Conservation (phyloP, 2,888 invertebrate genomes). For the Cremastinae sp. region DNA sequence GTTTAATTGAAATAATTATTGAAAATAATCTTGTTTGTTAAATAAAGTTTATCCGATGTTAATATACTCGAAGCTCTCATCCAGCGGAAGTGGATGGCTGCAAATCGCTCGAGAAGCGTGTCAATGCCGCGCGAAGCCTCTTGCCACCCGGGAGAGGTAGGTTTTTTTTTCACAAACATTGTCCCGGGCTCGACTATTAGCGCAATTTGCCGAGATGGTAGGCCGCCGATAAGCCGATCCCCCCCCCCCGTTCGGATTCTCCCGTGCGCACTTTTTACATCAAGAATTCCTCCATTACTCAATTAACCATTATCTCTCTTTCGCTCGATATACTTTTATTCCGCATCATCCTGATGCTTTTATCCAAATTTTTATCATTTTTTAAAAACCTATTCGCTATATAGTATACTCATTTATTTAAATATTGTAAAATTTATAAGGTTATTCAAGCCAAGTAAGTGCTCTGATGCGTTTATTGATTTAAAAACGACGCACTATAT, state of each 20-base stretch:
- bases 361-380: no score
- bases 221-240: constrained; percentile 40
- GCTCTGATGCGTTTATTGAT: no score
- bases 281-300: not conserved
- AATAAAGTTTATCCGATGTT: constrained; percentile 45
- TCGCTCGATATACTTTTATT: constrained; percentile 1
- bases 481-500: no score
- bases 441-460: no score
- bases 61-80: constrained; percentile 31
- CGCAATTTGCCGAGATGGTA: constrained; percentile 54
- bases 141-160: constrained; percentile 13
- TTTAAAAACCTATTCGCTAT: no score
- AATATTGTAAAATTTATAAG: no score
- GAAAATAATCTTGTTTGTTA: no score
- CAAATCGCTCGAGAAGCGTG: constrained; percentile 69
- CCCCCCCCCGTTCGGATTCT: constrained; percentile 14
- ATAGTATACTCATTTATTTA: no score
- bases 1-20: no score
- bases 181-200: constrained; percentile 43
- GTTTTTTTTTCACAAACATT: constrained; percentile 15
- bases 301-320: not conserved
- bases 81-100: constrained; percentile 66
- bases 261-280: not conserved
- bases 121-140: constrained; percentile 69
- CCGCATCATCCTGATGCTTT: no score